Base-by-base conservation (phyloP, 2,888 invertebrate genomes). In the Unio pictorum region DNA sequence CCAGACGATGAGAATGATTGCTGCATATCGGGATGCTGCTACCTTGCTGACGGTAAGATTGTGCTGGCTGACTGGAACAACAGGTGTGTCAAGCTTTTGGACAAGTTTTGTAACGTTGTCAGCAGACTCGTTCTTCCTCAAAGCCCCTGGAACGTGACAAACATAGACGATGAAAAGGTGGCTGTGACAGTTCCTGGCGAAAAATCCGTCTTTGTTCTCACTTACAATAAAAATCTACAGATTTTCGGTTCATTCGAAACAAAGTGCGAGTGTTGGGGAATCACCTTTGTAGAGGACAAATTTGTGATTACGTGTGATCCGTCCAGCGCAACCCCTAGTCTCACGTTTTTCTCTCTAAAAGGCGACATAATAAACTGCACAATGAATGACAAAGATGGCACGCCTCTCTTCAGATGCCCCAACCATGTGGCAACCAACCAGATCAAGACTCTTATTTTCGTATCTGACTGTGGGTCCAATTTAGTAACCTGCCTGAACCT, bases 21-120 rank as follows among this genome's bases (percentile, higher is more conserved):
- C 54, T 76, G 71, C 58, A 74, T 76, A 57, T 68, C 66, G 4
- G 77, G 77, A 0, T 69, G 73, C 18, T 67, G 69, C 18, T 77
- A 68, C 61, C 57, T 77, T 18, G 17, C 68, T 30, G 71, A 64
- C 18, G 73, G 70, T 3, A 61, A 68, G 28, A 71, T 77, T 64
- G 59, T 77, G 8, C 60, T 77, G 4, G 67, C 77, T 4, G 77
- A 77, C 65, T 77, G 77, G 77, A 77, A 75, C 62, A 77, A 75
- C 64, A 34, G 62, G 11, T 73, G 75, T 55, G 58, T 77, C 55
- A 77, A 77, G 62, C 58, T 77, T 71, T 77, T 77, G 64, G 72
- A 73, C 69, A 73, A 73, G 34, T 64, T 60, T 26, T 69, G 71
- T 6, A 54, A 75, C 20, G 57, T 73, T 8, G 64, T 68, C 15